Evolutionary conservation across 1,140 invertebrate species (phyloP), one percentile per base, ranked within the genome.

Genomic region (Trichoplusia ni): DNA sequence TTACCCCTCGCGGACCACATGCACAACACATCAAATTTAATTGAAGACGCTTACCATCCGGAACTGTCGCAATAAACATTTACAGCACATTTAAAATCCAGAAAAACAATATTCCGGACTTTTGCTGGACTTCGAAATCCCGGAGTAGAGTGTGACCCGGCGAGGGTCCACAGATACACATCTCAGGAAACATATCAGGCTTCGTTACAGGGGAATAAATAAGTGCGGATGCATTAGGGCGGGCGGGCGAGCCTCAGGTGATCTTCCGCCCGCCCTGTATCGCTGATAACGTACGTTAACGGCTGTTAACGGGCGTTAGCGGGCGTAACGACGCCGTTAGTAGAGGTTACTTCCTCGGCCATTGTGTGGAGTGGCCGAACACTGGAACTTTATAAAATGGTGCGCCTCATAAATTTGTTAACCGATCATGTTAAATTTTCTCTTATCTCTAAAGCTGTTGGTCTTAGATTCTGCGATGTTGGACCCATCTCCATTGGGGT

Each of bases 221-320:
- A 84, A 82, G 75, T 82, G 72, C 84, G 82, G 81, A 84, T 78
- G 79, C 79, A 84, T 85, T 84, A 86, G 77, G 81, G 77, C 77
- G 77, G 73, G 75, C 77, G 74, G 65, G 72, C 68, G 73, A 71
- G 71, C 74, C 79, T 71, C 82, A 84, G 81, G 81, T 84, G 79
- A 81, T 73, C 77, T 80, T 82, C 83, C 83, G 84, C 77, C 77
- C 81, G 81, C 83, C 79, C 79, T 82, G 78, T 67, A 83, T 82
- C 46, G 62, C 64, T 59, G 67, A 58, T 77, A 71, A 74, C 71
- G 68, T 65, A 51, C 75, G 76, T 63, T 76, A 84, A 77, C 75
- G 73, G 76, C 67, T 68, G 77, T 76, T 80, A 81, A 76, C 81
- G 76, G 51, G 66, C 75, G 81, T 74, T 85, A 85, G 64, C 64